A percentile compares a stretch with the other conserved stretches of the same genome.
Evolutionary conservation across 1,140 invertebrate genomes (phyloP).

Genomic region (Vollenhovia emeryi): DNA sequence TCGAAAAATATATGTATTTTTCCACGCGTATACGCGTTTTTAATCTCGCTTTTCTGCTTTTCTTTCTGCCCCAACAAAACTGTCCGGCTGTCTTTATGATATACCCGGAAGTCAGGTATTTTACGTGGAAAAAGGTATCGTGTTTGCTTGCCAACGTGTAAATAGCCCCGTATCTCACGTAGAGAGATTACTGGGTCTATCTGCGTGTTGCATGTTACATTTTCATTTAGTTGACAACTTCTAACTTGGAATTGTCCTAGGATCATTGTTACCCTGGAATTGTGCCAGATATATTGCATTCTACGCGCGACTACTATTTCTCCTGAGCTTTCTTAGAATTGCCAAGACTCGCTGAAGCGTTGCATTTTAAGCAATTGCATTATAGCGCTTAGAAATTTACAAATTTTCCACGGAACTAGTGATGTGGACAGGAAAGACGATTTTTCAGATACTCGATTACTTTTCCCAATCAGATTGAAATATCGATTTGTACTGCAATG

Average conservation of each 20-base stretch:
- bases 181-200: not conserved
- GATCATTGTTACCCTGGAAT: not conserved
- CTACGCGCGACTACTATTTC: not conserved
- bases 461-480: not conserved
- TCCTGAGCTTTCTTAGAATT: not conserved
- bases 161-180: not conserved
- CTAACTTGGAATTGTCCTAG: not conserved
- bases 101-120: not conserved
- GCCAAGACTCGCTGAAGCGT: not conserved
- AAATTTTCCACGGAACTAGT: not conserved
- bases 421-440: not conserved
- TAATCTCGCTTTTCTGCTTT: slow-evolving; percentile 14
- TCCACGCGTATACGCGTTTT: not conserved
- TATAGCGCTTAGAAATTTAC: not conserved
- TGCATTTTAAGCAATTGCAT: not conserved
- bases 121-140: not conserved
- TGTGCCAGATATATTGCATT: not conserved
- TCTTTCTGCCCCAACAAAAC: not conserved
- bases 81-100: not conserved
- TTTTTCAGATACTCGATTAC: not conserved
- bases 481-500: not conserved
- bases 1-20: slow-evolving; percentile 30
- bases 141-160: not conserved
- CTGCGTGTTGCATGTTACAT: not conserved
- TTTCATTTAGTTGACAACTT: slow-evolving; percentile 3